Base-by-base conservation (phyloP, 1,140 invertebrate species). In the Leptinotarsa undecemlineata region DNA sequence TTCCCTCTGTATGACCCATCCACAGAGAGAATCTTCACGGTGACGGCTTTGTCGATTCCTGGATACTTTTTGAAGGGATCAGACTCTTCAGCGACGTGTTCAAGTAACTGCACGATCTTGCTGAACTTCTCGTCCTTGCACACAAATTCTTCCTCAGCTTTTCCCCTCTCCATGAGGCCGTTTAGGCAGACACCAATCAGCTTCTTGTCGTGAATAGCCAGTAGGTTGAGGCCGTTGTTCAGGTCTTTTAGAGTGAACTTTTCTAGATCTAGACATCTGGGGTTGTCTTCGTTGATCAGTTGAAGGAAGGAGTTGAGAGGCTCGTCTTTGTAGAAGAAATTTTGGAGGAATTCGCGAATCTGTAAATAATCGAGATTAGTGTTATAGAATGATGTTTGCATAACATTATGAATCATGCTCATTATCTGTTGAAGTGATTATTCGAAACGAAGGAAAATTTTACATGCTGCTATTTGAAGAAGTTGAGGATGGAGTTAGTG, bases 291-390 rank as follows among this genome's bases (percentile, higher is more conserved):
- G 14, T 89, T 89, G 74, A 92, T 85, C 0, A 93, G 82, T 51
- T 88, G 83, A 19, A 92, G 87, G 48, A 84, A 86, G 3, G 89
- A 82, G 82, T 93, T 93, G n/a, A 93, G 84, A 0, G 92, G 92
- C 78, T 93, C 92, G 74, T 93, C 91, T n/a, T 87, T 87, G 86
- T 92, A 93, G 87, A 93, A 93, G 81, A 89, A 91, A n/a, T 61
- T 72, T 57, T 81, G 71, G 19, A 84, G 72, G 61, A 82, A 81
- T n/a, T 78, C 72, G 3, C 82, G 51, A 19, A 57, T 19, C 51
- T 57, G 51, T 19, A 8, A 19, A 57, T 3, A 42, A 0, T 0
- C 8, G 8, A 42, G 2, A 42, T 33, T 8, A 33, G 26, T 26
- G 5, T 26, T 33, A 33, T 42, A 11, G 33, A 42, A 42, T 42